These are phyloP conservation scores for Macrostomum lignano DNA, from an alignment of 1,140 invertebrate genomes.

Conservation along the genomic window DNA sequence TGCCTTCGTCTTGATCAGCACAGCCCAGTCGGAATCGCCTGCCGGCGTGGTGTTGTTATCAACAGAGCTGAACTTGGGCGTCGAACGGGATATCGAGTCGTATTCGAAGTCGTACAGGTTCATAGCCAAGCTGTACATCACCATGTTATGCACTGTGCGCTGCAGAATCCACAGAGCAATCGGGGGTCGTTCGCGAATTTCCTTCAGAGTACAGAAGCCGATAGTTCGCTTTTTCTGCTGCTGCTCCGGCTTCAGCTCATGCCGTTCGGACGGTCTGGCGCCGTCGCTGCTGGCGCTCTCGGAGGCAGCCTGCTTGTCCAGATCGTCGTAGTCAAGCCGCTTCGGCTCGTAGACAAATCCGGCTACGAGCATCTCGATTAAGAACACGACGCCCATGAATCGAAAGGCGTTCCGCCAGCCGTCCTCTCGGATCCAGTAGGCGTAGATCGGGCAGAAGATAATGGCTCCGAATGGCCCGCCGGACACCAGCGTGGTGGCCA, in stretches of 20 bases:
- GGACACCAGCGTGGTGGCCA: constrained; percentile 8
- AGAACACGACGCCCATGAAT: constrained; percentile 1
- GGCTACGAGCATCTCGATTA: not conserved
- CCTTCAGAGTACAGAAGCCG: no score
- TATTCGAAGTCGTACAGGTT: no score
- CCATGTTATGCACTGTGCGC: not conserved
- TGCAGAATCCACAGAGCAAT: constrained; percentile 4
- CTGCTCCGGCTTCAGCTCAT: no score
- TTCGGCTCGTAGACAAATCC: not conserved
- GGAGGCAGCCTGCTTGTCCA: not conserved
- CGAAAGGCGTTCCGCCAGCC: constrained; percentile 3
- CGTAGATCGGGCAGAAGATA: constrained; percentile 3
- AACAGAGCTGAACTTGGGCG: no score
- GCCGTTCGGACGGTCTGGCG: no score
- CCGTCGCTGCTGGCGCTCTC: no score
- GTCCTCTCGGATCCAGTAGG: not conserved
- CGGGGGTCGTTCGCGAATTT: no score
- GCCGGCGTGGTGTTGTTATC: no score
- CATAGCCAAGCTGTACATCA: constrained; percentile 5
- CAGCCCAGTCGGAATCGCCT: no score
- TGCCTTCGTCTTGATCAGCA: no score
- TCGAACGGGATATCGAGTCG: no score
- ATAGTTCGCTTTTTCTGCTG: no score
- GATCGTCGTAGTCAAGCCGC: not conserved
- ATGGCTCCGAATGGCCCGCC: constrained; percentile 5